A percentile compares a stretch with the other conserved stretches of the same genome.
Evolutionary conservation across 2,113 vertebrate genomes (phyloP).

Genomic region (Butastur rufipennis): DNA sequence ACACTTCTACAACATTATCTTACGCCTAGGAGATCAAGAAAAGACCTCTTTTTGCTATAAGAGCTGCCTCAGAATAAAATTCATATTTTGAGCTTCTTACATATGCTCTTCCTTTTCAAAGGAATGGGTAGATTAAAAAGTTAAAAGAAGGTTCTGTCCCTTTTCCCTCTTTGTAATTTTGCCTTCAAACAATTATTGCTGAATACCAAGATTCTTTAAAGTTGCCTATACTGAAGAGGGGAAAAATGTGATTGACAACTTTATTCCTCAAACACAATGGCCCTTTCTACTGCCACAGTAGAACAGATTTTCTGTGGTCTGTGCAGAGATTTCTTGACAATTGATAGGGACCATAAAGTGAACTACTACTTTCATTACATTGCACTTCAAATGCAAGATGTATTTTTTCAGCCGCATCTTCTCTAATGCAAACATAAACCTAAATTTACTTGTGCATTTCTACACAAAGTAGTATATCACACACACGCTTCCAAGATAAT

Average conservation of each 20-base stretch:
- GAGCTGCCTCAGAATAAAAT: background rate
- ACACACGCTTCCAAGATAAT: background rate
- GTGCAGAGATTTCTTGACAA: background rate
- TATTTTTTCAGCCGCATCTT: background rate
- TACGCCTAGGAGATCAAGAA: background rate
- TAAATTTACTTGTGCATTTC: background rate
- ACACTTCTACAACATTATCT: background rate
- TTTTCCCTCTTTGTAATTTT: background rate
- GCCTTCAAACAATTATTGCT: background rate
- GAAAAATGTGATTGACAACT: background rate
- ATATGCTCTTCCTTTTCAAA: background rate
- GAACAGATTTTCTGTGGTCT: background rate
- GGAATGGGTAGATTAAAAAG: background rate
- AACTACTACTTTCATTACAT: background rate
- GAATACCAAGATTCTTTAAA: background rate
- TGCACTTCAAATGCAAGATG: conserved; percentile 1
- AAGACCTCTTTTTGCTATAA: background rate
- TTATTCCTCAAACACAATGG: conserved; percentile 4
- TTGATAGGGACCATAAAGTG: background rate
- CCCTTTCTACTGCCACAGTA: background rate
- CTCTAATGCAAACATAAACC: background rate
- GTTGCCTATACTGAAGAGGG: background rate
- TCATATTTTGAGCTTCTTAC: background rate
- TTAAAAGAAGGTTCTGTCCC: background rate
- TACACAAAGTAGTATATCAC: background rate